A percentile compares a stretch with the other conserved stretches of the same genome.
phyloP scores from a whole-genome alignment of 2,888 invertebrate species.

The Drosophila hamatofila region DNA sequence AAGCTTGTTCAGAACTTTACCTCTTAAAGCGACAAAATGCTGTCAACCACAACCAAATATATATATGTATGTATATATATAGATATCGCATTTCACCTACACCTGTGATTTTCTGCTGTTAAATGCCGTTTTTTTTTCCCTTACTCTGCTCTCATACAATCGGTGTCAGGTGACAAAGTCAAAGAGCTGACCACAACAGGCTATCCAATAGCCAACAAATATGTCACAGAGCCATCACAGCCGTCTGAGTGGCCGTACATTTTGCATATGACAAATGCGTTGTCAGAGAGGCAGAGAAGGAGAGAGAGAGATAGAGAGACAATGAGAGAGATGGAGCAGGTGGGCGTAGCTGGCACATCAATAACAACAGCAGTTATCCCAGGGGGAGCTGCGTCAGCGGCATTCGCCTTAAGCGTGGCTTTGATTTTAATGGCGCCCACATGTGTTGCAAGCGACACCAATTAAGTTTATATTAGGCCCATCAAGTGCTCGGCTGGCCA shows the following conservation, averaged over 20 bases:
- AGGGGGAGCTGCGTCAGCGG: background rate
- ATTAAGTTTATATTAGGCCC: constrained; percentile 62
- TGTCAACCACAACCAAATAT: background rate
- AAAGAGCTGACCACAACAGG: constrained; percentile 30
- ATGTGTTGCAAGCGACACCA: constrained; percentile 59
- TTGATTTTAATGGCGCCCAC: constrained; percentile 66
- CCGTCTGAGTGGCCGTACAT: constrained; percentile 32
- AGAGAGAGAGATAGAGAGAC: too few relatives aligned
- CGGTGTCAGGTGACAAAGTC: constrained; percentile 17
- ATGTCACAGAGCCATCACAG: constrained; percentile 26
- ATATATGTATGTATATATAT: background rate
- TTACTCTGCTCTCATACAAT: background rate
- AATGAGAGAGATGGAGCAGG: background rate
- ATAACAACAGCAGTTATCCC: background rate
- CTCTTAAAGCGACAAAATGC: background rate
- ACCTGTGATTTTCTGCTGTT: background rate
- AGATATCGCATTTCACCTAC: background rate
- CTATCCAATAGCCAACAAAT: constrained; percentile 31
- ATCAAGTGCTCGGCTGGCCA: constrained; percentile 40
- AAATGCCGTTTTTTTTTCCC: background rate
- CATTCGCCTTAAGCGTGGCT: constrained; percentile 38
- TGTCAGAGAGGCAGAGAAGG: background rate
- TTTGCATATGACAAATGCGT: constrained; percentile 46
- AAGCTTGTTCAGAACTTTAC: too few relatives aligned
- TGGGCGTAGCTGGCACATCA: constrained; percentile 4